Conservation (phyloP, 1,140 invertebrate genomes). For the Euura saliciscinereae region DNA sequence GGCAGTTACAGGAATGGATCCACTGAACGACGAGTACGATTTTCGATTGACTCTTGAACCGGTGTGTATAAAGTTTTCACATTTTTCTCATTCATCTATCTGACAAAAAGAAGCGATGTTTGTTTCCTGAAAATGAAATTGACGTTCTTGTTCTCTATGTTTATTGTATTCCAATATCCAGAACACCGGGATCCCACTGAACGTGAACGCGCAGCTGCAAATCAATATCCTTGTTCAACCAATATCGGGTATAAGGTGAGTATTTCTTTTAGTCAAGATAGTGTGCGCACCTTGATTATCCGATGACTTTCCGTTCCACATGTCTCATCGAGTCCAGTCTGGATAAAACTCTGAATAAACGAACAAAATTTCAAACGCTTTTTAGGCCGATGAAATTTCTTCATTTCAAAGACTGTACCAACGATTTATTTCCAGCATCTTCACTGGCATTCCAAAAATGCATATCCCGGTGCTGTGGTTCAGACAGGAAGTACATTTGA, state of each 20-base stretch:
- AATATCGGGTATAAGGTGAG: conserved; percentile 63
- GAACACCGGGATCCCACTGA: conserved; percentile 71
- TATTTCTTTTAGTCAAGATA: conserved; percentile 24
- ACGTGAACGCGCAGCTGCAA: conserved; percentile 72
- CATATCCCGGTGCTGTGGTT: conserved; percentile 80
- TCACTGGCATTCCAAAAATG: conserved; percentile 60
- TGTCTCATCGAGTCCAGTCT: no score
- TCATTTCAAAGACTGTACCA: no score
- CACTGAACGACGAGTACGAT: conserved; percentile 71
- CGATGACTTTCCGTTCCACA: no score
- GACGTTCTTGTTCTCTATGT: background rate
- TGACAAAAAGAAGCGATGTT: no score
- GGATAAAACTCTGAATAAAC: no score
- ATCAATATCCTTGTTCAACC: conserved; percentile 73
- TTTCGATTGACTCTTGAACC: conserved; percentile 77
- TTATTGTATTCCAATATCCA: conserved; percentile 30
- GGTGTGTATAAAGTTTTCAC: conserved; percentile 42
- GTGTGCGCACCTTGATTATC: background rate
- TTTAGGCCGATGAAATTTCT: no score
- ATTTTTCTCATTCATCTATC: conserved; percentile 12
- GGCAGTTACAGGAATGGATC: conserved; percentile 72
- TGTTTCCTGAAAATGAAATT: background rate
- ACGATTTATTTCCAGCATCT: conserved; percentile 55
- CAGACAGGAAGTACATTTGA: conserved; percentile 67
- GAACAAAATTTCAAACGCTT: no score